Evolutionary conservation across 2,797 vertebrate species (phyloP), one percentile per base, ranked within the genome.

Genomic region (Enteromius trimaculatus): DNA sequence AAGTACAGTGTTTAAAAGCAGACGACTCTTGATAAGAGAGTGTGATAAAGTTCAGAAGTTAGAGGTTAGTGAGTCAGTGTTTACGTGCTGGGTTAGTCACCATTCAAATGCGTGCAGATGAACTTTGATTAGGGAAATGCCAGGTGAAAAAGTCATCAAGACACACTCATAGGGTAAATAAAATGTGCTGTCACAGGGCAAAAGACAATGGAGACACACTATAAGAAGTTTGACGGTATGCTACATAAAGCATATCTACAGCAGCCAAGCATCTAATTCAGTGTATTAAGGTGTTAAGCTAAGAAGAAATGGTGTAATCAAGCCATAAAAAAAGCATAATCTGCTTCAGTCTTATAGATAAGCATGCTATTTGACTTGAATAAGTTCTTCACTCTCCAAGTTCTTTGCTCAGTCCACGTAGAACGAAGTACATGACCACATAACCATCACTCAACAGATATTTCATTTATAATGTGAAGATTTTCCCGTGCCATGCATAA

Each of bases 1-100:
- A 82, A 34, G 87, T 87, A 77, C 78, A 80, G 80, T 6, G 23
- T 84, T 86, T 87, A 64, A 87, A 87, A 81, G 44, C 49, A 90
- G 87, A 78, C 87, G 87, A 53, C 71, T 82, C 86, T 64, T 81
- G 88, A 92, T 89, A 91, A 88, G 86, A 82, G 62, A 81, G 62
- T 0, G 71, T 88, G 92, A 94, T 90, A 92, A 88, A 93, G 92
- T 89, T 90, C 37, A 75, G 88, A 92, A 91, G 90, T 49, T 23
- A 84, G 87, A 79, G 86, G 88, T 88, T 86, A 76, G 21, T 93
- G 93, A 94, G 91, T 94, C 92, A 90, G 76, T 92, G 92, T 93
- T 92, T 93, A 89, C 88, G 87, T 87, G 71, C 37, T 86, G 88
- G 88, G 90, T 91, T 90, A 88, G 88, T 92, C 91, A 91, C 84